phyloP scores from a whole-genome alignment of 2,888 invertebrate genomes.

The Odontothrips loti region DNA sequence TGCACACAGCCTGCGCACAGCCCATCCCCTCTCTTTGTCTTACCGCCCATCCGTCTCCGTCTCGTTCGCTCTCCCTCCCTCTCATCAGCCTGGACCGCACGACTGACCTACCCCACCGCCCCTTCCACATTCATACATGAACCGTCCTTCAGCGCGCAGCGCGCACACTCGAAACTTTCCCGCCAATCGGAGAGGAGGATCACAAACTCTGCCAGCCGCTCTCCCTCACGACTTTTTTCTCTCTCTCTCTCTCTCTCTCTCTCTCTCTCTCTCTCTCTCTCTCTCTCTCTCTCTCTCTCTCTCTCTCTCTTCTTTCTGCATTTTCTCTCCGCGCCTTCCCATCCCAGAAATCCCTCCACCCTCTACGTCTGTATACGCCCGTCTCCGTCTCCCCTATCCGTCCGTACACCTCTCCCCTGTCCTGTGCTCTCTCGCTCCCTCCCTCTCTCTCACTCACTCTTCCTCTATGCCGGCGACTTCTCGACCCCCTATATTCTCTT shows the following conservation, averaged over 20 bases:
- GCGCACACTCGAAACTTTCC: conserved; percentile 22
- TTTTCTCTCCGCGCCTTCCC: neutral
- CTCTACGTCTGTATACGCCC: neutral
- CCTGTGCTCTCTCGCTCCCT: neutral
- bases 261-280: neutral
- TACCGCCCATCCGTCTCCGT: neutral
- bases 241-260: too few relatives aligned
- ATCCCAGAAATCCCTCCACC: neutral
- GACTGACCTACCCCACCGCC: neutral
- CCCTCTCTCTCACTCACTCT: neutral
- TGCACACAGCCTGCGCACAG: neutral
- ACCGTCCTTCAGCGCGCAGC: conserved; percentile 26
- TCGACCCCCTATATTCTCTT: neutral
- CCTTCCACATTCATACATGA: neutral
- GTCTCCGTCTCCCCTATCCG: neutral
- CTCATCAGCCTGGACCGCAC: neutral
- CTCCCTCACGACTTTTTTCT: neutral
- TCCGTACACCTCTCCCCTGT: neutral
- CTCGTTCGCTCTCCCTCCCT: conserved; percentile 24
- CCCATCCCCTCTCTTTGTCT: conserved; percentile 27
- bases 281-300: neutral
- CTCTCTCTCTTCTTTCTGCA: neutral
- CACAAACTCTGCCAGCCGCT: neutral
- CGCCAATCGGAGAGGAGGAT: conserved; percentile 1
- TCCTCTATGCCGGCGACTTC: neutral